phyloP scores from a whole-genome alignment of 2,888 invertebrate genomes.

The Colostygia pectinataria region DNA sequence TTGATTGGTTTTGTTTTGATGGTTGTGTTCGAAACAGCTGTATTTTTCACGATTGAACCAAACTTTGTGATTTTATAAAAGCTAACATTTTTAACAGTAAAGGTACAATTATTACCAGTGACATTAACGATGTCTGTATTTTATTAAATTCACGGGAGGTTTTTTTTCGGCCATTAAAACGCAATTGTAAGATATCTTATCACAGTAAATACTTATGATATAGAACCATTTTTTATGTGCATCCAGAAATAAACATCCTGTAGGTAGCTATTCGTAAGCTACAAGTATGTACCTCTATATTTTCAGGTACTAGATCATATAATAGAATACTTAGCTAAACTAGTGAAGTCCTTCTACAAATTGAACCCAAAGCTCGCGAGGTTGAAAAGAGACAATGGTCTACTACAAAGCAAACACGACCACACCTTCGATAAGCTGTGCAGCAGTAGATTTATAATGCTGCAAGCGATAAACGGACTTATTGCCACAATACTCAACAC shows the following conservation, averaged over 20 bases:
- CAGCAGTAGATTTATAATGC: constrained; percentile 79
- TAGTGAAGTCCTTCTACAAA: constrained; percentile 79
- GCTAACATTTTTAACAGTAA: no score
- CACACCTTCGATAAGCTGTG: constrained; percentile 80
- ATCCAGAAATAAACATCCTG: no score
- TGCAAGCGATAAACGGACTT: constrained; percentile 80
- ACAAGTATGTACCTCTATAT: not conserved
- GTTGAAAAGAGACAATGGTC: constrained; percentile 67
- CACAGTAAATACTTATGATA: no score
- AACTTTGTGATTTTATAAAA: no score
- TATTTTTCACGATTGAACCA: no score
- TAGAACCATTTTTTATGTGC: no score
- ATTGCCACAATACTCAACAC: constrained; percentile 77
- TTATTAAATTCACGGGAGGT: no score
- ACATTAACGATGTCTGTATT: no score
- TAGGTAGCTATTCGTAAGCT: not conserved
- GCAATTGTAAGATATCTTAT: no score
- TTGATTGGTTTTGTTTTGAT: constrained; percentile 13
- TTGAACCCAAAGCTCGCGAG: constrained; percentile 76
- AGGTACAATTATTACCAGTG: no score
- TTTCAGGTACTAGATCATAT: constrained; percentile 84
- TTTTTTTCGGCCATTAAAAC: no score
- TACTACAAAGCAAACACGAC: constrained; percentile 73
- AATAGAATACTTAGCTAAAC: constrained; percentile 75
- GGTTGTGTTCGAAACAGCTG: constrained; percentile 12